Conservation (phyloP, 2,888 invertebrate species). For the Scaptomyza parva region DNA sequence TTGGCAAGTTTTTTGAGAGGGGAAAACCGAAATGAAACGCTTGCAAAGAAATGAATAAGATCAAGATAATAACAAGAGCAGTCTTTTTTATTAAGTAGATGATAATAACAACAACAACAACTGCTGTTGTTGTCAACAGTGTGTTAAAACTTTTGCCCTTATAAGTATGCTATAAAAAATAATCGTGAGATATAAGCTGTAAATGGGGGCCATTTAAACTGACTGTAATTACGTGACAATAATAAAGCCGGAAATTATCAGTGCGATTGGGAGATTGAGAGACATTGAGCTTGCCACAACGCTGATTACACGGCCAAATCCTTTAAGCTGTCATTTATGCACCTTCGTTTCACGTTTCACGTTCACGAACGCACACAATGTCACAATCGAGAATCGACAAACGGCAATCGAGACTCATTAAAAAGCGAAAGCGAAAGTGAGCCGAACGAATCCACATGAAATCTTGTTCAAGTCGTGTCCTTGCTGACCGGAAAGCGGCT, state of each 20-base stretch:
- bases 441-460: conserved; percentile 46
- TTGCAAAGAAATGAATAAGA: conserved; percentile 12
- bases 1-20: conserved; percentile 29
- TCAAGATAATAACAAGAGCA: conserved; percentile 24
- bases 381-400: too few relatives aligned
- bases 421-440: conserved; percentile 50
- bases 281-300: neutral
- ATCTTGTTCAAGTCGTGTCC: conserved; percentile 36
- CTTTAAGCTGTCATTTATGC: conserved; percentile 20
- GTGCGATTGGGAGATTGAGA: neutral
- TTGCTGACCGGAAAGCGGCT: conserved; percentile 70
- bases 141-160: neutral
- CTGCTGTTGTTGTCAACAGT: neutral
- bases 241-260: neutral
- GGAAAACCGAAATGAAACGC: conserved; percentile 22
- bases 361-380: neutral
- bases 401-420: too few relatives aligned
- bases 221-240: conserved; percentile 2
- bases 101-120: neutral
- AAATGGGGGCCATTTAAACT: neutral
- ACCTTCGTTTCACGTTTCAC: conserved; percentile 2
- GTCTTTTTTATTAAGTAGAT: conserved; percentile 15
- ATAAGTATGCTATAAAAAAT: conserved; percentile 11
- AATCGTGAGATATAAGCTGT: neutral
- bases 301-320: conserved; percentile 17